Base-by-base conservation (phyloP, 2,113 vertebrate genomes). In the Pelecanoides urinatrix region DNA sequence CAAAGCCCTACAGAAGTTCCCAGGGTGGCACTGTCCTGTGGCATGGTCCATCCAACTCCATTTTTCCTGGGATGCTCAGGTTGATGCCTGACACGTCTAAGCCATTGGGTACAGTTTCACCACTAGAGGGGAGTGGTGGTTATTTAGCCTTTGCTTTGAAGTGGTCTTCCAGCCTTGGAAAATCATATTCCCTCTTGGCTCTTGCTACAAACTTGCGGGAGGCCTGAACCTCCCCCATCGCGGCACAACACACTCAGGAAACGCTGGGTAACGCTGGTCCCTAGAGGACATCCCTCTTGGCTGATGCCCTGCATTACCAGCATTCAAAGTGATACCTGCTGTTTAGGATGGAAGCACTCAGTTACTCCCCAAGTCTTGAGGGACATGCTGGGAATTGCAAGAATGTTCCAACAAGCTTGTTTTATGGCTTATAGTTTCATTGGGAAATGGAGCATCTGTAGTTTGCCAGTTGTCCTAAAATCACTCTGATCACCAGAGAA, bases 71-170 rank as follows among this genome's bases (percentile, higher is more conserved):
- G 15, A 81, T 44, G 27, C 47, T 80, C 16, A 22, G n/a, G 6
- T 7, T 45, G 65, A 10, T 62, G 44, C 16, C 44, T 44, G 42
- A 15, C 22, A 16, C 25, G 8, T 45, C 30, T 17, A n/a, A 89
- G 27, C 58, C 74, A 66, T 15, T 36, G 15, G 55, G 11, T 63
- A 52, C 22, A 50, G 45, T 74, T 92, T 88, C 80, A 94, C 95
- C 95, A 91, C 94, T 95, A 95, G 95, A 74, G 90, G 92, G 92
- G 77, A 95, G 86, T 81, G 88, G 79, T 17, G 58, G 16, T 95
- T 96, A 87, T 68, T 87, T 73, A 83, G 84, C 95, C 38, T 95
- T 93, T 79, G 2, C 52, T 94, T 92, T 85, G 91, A 87, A 89
- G 79, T 44, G n/a, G 13, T 83, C 70, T 65, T 55, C 63, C 42